phyloP scores from a whole-genome alignment of 2,888 invertebrate species.

The Caenorhabditis drosophilae region DNA sequence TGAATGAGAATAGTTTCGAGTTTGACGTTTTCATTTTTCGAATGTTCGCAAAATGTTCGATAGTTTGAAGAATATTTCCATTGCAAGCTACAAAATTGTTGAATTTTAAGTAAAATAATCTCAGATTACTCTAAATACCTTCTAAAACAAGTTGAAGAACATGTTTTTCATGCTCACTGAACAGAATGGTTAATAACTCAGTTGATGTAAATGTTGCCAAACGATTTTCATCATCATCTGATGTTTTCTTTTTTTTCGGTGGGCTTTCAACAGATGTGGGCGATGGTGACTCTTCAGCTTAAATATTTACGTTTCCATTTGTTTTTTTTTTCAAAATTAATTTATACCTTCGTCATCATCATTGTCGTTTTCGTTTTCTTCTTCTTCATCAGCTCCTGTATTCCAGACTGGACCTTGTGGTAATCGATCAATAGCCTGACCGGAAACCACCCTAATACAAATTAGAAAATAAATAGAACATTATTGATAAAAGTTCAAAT shows the following conservation, averaged over 20 bases:
- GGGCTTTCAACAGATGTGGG: slow-evolving; percentile 15
- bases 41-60: slow-evolving; percentile 79
- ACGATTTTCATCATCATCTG: slow-evolving; percentile 2
- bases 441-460: slow-evolving; percentile 58
- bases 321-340: slow-evolving; percentile 7
- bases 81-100: slow-evolving; percentile 76
- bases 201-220: slow-evolving; percentile 72
- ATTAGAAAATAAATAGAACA: neutral
- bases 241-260: slow-evolving; percentile 8
- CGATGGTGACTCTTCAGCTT: slow-evolving; percentile 11
- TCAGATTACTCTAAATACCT: slow-evolving; percentile 58
- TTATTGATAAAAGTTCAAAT: neutral
- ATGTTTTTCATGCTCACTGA: slow-evolving; percentile 77
- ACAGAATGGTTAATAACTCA: slow-evolving; percentile 85
- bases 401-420: slow-evolving; percentile 89
- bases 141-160: slow-evolving; percentile 89
- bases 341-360: slow-evolving; percentile 28
- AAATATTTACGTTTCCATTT: neutral
- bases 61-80: slow-evolving; percentile 86
- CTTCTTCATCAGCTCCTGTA: slow-evolving; percentile 36
- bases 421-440: slow-evolving; percentile 75
- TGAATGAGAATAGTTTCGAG: too few relatives aligned
- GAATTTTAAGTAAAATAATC: neutral
- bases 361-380: slow-evolving; percentile 24
- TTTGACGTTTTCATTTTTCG: slow-evolving; percentile 16